Base-by-base conservation (phyloP, 2,888 invertebrate species). In the Drosophila multiciliata region DNA sequence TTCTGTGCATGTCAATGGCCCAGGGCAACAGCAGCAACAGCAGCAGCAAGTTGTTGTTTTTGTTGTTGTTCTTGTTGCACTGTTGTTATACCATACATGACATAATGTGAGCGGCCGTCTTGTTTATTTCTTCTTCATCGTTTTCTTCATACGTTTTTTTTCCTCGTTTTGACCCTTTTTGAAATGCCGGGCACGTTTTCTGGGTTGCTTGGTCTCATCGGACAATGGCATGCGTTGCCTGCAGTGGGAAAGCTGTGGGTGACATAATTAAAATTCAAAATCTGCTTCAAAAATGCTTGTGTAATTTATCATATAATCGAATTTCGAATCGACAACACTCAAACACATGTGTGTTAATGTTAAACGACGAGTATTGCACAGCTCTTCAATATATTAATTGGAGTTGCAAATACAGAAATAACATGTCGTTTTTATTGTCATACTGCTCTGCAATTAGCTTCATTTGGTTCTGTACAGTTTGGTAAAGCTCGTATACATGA, bases 121-220 rank as follows among this genome's bases (percentile, higher is more conserved):
- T 54, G 58, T 55, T 68, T 68, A 45, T 11, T 64, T 58, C n/a
- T 29, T 26, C 32, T 29, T 32, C 17, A 20, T 42, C 35, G 32
- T 55, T 11, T 66, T 26, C n/a, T 36, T 35, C 12, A 20, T 23
- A 23, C 11, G 33, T 12, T 35, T 29, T 55, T 12, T 35, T 59
- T 38, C 12, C 26, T 38, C 26, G 55, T 55, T 38, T 38, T 38
- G 42, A 40, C 60, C 67, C 57, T 50, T 75, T 66, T 20, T 57
- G 75, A 63, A 72, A 78, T 83, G 82, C 86, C 54, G 75, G 45
- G 73, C 86, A 84, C 86, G 83, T 84, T 82, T 83, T 82, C 52
- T 83, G 82, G 82, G 79, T 77, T 78, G 66, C 66, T 53, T 60
- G 55, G 49, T 55, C 40, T 60, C 67, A 68, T 60, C 60, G 80